phyloP scores from a whole-genome alignment of 2,797 vertebrate genomes.

The Sitta carolinensis region DNA sequence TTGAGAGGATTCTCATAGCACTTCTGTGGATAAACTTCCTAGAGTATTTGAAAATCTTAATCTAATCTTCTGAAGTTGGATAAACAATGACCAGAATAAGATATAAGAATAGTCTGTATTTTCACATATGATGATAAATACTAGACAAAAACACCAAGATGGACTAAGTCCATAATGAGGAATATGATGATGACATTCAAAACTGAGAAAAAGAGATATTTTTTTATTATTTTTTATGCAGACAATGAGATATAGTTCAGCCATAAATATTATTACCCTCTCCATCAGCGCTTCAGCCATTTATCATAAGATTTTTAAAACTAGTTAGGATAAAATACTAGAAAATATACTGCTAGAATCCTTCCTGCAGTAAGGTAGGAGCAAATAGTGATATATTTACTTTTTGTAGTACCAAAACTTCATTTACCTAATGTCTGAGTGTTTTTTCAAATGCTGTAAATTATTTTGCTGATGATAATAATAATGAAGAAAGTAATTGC shows the following conservation, averaged over 20 bases:
- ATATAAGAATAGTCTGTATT: neutral
- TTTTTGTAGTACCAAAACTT: neutral
- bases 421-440: neutral
- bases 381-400: neutral
- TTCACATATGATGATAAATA: conserved; percentile 4
- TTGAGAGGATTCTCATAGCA: neutral
- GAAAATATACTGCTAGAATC: neutral
- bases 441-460: neutral
- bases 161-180: neutral
- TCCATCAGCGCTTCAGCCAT: neutral
- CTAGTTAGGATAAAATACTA: neutral
- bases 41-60: neutral
- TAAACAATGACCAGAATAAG: neutral
- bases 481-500: neutral
- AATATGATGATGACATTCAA: neutral
- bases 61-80: neutral
- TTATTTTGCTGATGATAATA: neutral
- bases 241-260: conserved; percentile 4
- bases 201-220: neutral
- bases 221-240: conserved; percentile 24
- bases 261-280: conserved; percentile 1
- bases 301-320: conserved; percentile 21
- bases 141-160: neutral
- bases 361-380: neutral
- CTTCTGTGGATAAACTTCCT: neutral